A percentile compares a stretch with the other conserved stretches of the same genome.
Conservation (phyloP, 2,888 invertebrate genomes). For the Hymenopus coronatus region DNA sequence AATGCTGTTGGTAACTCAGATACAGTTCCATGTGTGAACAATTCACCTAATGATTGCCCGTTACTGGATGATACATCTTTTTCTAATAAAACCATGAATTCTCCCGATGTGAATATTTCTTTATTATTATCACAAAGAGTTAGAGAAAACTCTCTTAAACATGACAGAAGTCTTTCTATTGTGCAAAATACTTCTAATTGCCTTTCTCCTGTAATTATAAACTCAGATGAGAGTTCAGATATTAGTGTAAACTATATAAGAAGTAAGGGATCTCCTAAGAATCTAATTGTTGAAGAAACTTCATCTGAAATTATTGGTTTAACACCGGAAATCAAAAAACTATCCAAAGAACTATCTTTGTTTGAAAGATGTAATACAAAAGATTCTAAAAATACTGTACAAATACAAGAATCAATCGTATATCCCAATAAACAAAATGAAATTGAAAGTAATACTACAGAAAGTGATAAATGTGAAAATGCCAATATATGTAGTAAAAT, state of each 20-base stretch:
- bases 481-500: background rate
- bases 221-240: background rate
- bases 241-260: background rate
- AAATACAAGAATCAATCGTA: background rate
- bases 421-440: background rate
- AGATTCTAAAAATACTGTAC: background rate
- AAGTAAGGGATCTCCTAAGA: background rate
- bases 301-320: background rate
- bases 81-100: too few relatives aligned
- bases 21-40: background rate
- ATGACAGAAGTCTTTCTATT: background rate
- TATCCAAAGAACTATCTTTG: background rate
- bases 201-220: background rate
- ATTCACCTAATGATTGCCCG: too few relatives aligned
- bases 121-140: background rate
- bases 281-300: background rate
- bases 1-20: background rate
- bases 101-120: too few relatives aligned
- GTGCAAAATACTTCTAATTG: background rate
- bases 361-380: background rate
- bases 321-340: background rate
- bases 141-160: background rate
- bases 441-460: background rate
- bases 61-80: too few relatives aligned
- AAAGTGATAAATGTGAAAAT: background rate